These are phyloP conservation scores for Mnemiopsis leidyi DNA, from an alignment of 37 sponge, comb jelly and placozoan genomes.

Conservation along the genomic window DNA sequence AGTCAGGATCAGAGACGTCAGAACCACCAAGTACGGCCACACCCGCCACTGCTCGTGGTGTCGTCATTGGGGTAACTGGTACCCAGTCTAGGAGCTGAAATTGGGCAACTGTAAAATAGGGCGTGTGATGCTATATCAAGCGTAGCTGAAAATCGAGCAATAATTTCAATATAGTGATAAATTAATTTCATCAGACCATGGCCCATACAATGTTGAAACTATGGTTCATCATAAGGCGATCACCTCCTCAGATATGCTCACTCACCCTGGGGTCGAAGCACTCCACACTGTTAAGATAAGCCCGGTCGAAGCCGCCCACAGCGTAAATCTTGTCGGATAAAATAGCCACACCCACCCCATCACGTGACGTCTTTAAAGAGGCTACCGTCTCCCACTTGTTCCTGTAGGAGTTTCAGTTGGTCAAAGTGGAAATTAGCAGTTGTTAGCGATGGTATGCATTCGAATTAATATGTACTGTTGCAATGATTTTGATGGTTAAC, in stretches of 20 bases:
- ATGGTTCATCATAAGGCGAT: no score
- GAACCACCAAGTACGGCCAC: slow-evolving; percentile 14
- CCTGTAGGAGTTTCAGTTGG: slow-evolving; percentile 69
- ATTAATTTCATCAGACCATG: no score
- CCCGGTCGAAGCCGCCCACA: slow-evolving; percentile 94
- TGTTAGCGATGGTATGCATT: neutral
- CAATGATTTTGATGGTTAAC: no score
- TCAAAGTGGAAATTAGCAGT: neutral
- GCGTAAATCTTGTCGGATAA: slow-evolving; percentile 79
- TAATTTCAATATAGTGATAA: no score
- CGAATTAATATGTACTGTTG: no score
- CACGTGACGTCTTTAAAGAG: slow-evolving; percentile 81
- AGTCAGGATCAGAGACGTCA: neutral
- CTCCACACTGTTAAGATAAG: slow-evolving; percentile 86
- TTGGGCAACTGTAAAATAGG: neutral
- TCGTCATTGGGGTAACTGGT: slow-evolving; percentile 19
- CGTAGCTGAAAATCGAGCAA: no score
- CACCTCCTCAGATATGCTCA: no score
- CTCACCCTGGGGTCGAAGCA: slow-evolving; percentile 77
- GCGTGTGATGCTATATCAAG: no score
- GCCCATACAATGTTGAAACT: no score
- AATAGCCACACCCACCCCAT: slow-evolving; percentile 89
- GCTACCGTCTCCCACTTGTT: slow-evolving; percentile 81
- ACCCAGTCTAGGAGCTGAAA: slow-evolving; percentile 19
- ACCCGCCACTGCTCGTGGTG: slow-evolving; percentile 15